phyloP scores from a whole-genome alignment of 2,797 vertebrate genomes.

The Acrocephalus scirpaceus region DNA sequence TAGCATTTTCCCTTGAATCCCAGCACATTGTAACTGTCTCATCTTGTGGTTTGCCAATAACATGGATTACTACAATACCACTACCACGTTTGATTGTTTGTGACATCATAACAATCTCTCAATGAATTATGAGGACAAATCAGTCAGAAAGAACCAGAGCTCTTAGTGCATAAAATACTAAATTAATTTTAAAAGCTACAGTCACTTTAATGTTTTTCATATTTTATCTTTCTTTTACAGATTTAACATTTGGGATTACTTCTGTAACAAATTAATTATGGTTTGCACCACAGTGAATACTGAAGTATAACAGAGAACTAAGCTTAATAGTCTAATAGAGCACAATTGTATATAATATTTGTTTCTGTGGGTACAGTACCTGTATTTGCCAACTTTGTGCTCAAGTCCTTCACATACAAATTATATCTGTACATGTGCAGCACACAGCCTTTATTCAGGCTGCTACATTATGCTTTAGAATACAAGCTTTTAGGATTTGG shows the following conservation, averaged over 20 bases:
- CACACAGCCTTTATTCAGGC: neutral
- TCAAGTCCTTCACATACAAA: neutral
- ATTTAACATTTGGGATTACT: neutral
- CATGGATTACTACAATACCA: slow-evolving; percentile 72
- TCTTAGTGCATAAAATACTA: neutral
- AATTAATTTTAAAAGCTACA: neutral
- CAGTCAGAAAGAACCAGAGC: neutral
- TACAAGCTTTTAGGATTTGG: neutral
- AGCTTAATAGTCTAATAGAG: neutral
- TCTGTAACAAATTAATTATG: neutral
- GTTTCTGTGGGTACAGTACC: neutral
- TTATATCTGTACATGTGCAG: neutral
- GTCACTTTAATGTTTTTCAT: neutral
- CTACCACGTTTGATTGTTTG: slow-evolving; percentile 59
- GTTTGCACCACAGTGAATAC: neutral
- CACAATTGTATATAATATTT: neutral
- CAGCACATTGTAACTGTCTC: neutral
- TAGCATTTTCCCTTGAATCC: neutral
- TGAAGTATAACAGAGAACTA: neutral
- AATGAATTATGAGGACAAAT: neutral
- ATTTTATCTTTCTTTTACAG: neutral
- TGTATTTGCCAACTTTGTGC: neutral
- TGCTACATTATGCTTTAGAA: neutral
- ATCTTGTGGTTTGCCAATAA: slow-evolving; percentile 70
- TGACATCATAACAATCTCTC: slow-evolving; percentile 43